A percentile compares a stretch with the other conserved stretches of the same genome.
Conservation (phyloP, 2,888 invertebrate genomes). For the Oxyteleia sp. region DNA sequence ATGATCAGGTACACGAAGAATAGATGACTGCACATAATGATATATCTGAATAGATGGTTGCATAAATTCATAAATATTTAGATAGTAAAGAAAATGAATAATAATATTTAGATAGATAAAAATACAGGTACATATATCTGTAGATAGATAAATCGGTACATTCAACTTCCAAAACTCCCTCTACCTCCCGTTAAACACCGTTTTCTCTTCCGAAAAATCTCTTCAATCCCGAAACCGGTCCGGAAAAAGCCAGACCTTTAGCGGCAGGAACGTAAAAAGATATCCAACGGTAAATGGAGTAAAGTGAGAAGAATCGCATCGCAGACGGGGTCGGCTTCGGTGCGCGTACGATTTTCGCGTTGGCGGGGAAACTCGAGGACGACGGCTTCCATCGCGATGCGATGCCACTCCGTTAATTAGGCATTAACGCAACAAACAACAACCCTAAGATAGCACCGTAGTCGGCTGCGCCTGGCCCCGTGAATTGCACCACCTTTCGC, state of each 20-base stretch:
- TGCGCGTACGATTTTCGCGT: constrained; percentile 64
- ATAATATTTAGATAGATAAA: too few relatives aligned
- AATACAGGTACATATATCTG: too few relatives aligned
- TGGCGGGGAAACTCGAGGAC: constrained; percentile 69
- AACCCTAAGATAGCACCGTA: constrained; percentile 81
- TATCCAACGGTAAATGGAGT: constrained; percentile 60
- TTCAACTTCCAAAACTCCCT: too few relatives aligned
- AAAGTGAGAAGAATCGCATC: constrained; percentile 68
- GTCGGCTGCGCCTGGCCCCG: constrained; percentile 48
- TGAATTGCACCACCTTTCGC: constrained; percentile 72
- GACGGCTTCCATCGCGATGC: constrained; percentile 82
- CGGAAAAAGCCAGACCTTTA: constrained; percentile 11
- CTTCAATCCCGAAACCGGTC: not conserved
- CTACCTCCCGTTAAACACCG: too few relatives aligned
- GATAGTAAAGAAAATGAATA: too few relatives aligned
- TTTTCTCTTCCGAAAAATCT: not conserved
- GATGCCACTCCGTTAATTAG: constrained; percentile 86
- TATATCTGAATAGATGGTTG: too few relatives aligned
- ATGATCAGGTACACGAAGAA: too few relatives aligned
- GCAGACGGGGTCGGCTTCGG: constrained; percentile 42
- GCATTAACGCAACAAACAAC: constrained; percentile 87
- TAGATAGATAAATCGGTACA: too few relatives aligned
- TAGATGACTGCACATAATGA: too few relatives aligned
- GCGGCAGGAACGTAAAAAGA: constrained; percentile 52
- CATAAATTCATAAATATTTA: too few relatives aligned